phyloP scores from a whole-genome alignment of 2,888 invertebrate genomes.

The Cryptops parisi region DNA sequence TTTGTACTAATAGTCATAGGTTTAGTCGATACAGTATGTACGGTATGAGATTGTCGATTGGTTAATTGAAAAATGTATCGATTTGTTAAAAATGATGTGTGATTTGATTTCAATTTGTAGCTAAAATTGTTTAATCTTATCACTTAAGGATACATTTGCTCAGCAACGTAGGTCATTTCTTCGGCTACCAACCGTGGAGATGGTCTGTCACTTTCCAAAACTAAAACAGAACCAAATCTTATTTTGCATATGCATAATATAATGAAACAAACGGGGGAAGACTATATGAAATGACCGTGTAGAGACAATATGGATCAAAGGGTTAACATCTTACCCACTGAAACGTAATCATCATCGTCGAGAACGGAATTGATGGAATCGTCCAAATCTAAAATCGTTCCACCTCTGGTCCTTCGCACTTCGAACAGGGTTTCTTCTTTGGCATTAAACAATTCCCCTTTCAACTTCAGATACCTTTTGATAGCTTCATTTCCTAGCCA shows the following conservation, averaged over 20 bases:
- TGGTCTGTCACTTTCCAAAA: slow-evolving; percentile 35
- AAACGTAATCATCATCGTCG: slow-evolving; percentile 46
- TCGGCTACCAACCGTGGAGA: slow-evolving; percentile 34
- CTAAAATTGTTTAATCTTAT: slow-evolving; percentile 3
- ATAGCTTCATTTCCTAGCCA: slow-evolving; percentile 42
- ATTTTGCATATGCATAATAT: no score
- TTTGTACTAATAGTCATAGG: no score
- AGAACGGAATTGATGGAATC: slow-evolving; percentile 40
- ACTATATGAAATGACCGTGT: neutral
- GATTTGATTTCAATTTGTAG: slow-evolving; percentile 4
- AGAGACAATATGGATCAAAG: no score
- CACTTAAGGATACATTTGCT: slow-evolving; percentile 35
- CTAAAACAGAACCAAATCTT: neutral
- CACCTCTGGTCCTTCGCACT: slow-evolving; percentile 42
- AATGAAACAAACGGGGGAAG: neutral
- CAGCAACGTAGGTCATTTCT: slow-evolving; percentile 37
- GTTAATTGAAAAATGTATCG: slow-evolving; percentile 9
- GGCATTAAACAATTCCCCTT: no score
- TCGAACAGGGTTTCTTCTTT: slow-evolving; percentile 32
- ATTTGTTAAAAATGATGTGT: slow-evolving; percentile 9
- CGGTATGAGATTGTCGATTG: no score
- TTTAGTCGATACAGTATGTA: no score
- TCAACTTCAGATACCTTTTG: slow-evolving; percentile 34
- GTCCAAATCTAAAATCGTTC: slow-evolving; percentile 42
- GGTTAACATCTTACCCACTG: slow-evolving; percentile 42